Base-by-base conservation (phyloP, 2,888 invertebrate genomes). In the Leptopilina myrica region DNA sequence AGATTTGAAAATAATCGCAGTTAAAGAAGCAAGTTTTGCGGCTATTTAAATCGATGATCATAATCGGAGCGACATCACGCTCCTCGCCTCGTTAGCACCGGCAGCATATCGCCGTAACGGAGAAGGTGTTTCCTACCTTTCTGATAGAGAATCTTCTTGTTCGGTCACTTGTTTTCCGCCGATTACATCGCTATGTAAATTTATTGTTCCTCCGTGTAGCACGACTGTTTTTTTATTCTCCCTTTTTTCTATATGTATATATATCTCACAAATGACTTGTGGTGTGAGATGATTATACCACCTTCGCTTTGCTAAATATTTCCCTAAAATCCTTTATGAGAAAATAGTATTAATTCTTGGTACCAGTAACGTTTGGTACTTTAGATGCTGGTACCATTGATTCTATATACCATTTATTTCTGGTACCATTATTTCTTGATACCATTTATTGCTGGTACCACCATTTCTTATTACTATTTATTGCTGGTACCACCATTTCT, bases 141-240 rank as follows among this genome's bases (percentile, higher is more conserved):
- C 82, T 86, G 89, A 89, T 88, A 88, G 87, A 85, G 86, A 86
- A 89, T 89, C 89, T 87, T 85, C 88, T 87, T 89, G 89, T 89
- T 87, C 88, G 84, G 88, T 88, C 87, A 86, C 89, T 88, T 89
- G 89, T 89, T 89, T 87, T 83, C 87, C 85, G 84, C 86, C 87
- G 89, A 89, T 89, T 89, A 86, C 87, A 89, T 89, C 89, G 88
- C 88, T 87, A 89, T 89, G 89, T 88, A 89, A 89, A 89, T 89
- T 89, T 89, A 89, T 89, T 86, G 89, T 88, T 86, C 82, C 81
- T 84, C 85, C 87, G 86, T 84, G 86, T 85, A 80, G 84, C 86
- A 84, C 87, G 86, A 86, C 83, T 84, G 83, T 81, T 81, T 84
- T 83, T 82, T 81, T 85, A 81, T 62, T 9, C 9, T 8, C 9